Evolutionary conservation across 2,797 vertebrate species (phyloP).

Genomic region (Phaenicophaeus curvirostris): DNA sequence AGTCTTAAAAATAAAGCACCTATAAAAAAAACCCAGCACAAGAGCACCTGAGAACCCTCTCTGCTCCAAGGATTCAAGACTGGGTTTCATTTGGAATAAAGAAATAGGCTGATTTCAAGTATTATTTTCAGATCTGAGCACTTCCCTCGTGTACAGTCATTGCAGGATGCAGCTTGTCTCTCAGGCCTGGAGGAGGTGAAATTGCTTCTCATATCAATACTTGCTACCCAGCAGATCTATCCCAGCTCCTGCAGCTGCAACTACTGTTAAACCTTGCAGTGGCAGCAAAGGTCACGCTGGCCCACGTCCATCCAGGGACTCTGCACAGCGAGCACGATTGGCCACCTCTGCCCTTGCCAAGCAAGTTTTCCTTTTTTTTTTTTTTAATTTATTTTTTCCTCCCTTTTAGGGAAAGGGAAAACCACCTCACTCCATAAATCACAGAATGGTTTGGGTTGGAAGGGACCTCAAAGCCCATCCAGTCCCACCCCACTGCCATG

Average conservation of each 20-base stretch:
- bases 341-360: not conserved
- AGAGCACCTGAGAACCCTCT: not conserved
- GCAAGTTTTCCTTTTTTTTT: no score
- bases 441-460: no score
- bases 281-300: not conserved
- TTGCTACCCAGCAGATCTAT: not conserved
- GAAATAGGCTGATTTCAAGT: not conserved
- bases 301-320: accelerated
- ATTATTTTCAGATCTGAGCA: not conserved
- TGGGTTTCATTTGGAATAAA: not conserved
- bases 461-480: no score
- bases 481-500: no score
- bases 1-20: not conserved
- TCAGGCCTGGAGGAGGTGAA: not conserved
- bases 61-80: not conserved
- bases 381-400: accelerated
- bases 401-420: no score
- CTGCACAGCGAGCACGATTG: accelerated
- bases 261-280: no score
- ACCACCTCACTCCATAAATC: not conserved
- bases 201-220: not conserved
- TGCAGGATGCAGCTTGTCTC: not conserved
- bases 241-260: accelerated
- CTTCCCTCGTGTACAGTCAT: not conserved
- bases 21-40: not conserved